phyloP scores from a whole-genome alignment of 2,113 vertebrate genomes.

The Ranitomeya imitator region DNA sequence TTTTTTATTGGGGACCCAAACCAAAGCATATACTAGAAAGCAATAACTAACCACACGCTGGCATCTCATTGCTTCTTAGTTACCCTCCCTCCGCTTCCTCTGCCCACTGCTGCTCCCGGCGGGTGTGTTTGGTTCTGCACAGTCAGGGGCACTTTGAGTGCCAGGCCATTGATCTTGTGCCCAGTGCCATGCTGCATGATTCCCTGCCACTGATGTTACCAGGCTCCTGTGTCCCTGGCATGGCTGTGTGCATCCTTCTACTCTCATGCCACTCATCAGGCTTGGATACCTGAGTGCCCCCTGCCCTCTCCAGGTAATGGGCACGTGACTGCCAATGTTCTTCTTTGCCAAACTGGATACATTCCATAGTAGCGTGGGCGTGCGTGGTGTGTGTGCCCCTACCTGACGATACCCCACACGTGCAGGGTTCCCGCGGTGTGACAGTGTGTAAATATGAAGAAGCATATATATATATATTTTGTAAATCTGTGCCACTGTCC shows the following conservation, averaged over 20 bases:
- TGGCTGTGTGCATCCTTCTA: neutral
- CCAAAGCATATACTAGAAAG: conserved; percentile 47
- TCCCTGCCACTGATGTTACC: neutral
- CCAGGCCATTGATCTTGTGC: neutral
- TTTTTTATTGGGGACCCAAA: conserved; percentile 37
- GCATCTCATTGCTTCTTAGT: conserved; percentile 7
- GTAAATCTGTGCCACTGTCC: conserved; percentile 47
- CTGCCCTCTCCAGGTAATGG: conserved; percentile 19
- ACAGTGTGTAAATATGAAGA: conserved; percentile 48
- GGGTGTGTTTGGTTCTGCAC: neutral
- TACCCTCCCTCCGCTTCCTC: neutral
- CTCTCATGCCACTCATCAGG: neutral
- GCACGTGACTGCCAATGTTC: conserved; percentile 46
- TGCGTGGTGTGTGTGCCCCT: conserved; percentile 7
- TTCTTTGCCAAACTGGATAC: conserved; percentile 54
- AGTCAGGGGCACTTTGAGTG: neutral
- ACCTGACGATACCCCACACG: conserved; percentile 24
- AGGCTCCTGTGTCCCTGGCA: neutral
- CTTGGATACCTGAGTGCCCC: neutral
- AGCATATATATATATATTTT: conserved; percentile 56
- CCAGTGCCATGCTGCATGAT: neutral
- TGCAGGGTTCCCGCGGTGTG: conserved; percentile 19
- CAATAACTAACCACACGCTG: conserved; percentile 36
- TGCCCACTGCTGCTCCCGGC: neutral
- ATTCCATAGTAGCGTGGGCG: conserved; percentile 44